Conservation (phyloP, 2,797 vertebrate genomes). For the Tenualosa ilisha region DNA sequence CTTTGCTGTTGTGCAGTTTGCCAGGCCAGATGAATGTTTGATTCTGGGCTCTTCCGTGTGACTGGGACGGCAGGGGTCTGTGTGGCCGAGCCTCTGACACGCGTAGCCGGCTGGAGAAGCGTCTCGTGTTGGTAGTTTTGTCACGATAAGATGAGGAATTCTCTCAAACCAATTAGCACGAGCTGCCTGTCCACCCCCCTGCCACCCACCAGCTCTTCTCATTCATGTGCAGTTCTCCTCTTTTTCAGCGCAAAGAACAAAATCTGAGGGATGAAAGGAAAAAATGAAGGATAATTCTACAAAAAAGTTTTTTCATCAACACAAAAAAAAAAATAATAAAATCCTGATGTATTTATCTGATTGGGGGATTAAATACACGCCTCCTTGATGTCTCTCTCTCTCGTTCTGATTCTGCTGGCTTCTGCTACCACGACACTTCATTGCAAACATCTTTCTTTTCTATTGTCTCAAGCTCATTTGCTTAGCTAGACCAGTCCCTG, state of each 20-base stretch:
- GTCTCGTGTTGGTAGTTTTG: no score
- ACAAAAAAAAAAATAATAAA: background rate
- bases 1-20: background rate
- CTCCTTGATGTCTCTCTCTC: background rate
- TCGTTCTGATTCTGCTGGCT: background rate
- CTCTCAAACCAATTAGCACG: background rate
- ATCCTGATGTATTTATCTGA: background rate
- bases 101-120: no score
- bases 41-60: background rate
- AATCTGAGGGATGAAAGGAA: background rate
- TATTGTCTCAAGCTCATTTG: background rate
- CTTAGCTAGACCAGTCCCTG: background rate
- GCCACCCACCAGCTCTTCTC: background rate
- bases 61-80: no score
- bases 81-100: no score
- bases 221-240: background rate
- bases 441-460: background rate
- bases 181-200: background rate
- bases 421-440: background rate
- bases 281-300: background rate
- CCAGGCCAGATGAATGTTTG: background rate
- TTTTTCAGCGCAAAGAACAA: background rate
- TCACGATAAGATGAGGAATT: background rate
- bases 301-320: no score
- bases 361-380: background rate